Evolutionary conservation across 2,113 vertebrate genomes (phyloP).

Genomic region (Anthoscopus minutus): DNA sequence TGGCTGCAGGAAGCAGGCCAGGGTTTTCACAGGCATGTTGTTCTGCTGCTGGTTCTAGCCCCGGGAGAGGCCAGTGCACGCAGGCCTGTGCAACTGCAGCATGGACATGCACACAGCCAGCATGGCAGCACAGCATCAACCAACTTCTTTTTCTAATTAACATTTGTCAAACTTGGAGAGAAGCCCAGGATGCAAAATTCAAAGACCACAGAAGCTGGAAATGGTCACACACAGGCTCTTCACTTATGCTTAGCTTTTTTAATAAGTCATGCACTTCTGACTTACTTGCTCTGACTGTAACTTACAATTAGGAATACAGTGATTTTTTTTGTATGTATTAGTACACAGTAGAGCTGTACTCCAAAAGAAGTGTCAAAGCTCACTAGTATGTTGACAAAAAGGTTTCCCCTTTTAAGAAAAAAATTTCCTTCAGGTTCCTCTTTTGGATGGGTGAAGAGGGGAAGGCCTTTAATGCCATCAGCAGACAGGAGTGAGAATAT

Average conservation of each 20-base stretch:
- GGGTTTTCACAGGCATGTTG: neutral
- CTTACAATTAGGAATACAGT: neutral
- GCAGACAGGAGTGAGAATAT: neutral
- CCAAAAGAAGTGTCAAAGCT: neutral
- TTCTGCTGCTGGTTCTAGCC: neutral
- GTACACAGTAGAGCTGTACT: neutral
- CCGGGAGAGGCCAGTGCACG: fast-evolving
- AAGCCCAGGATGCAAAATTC: constrained; percentile 12
- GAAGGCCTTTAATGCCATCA: neutral
- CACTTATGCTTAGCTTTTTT: neutral
- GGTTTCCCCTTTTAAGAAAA: neutral
- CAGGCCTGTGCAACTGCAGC: neutral
- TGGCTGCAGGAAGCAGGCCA: neutral
- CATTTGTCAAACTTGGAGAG: constrained; percentile 34
- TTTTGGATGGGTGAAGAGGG: neutral
- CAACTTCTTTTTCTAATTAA: neutral
- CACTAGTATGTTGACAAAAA: neutral
- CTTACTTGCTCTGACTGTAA: constrained; percentile 12
- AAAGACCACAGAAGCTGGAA: constrained; percentile 1
- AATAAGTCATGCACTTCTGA: neutral
- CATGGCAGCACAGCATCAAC: neutral
- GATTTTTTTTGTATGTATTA: neutral
- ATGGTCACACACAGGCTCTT: neutral
- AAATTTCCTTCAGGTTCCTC: neutral
- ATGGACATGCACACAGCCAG: neutral